Evolutionary conservation across 2,113 vertebrate genomes (phyloP), one percentile per base, ranked within the genome.

Genomic region (Columbina picui): DNA sequence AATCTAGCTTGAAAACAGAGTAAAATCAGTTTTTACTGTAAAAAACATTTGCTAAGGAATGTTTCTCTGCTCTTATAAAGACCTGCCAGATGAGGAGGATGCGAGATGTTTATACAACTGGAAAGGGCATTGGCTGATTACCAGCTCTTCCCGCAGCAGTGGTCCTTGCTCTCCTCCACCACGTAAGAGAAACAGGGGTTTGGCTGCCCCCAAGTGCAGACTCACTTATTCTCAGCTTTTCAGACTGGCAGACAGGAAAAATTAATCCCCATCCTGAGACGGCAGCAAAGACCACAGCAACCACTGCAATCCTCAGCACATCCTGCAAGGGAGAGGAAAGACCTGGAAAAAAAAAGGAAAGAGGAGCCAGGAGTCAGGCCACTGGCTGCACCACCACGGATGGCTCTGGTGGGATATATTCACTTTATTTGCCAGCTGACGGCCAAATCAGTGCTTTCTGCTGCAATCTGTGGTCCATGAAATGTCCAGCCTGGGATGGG

Each of bases 171-270:
- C 38, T 43, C 9, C 64, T 21, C 34, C 14, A 3, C 16, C 50
- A 38, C 45, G 8, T 0, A 3, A 53, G 29, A 43, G 50, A 10
- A 25, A 25, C 1, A 55, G 17, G n/a, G 30, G 7, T 34, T 32
- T 14, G 0, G 4, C 50, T 64, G 22, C 34, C 57, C 9, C 26
- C 26, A 12, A 0, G 45, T 6, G 4, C 50, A 9, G 26, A 49
- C 96, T 96, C 86, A 97, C 96, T 88, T 50, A 97, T 96, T 18
- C 95, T 30, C 6, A 95, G 95, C 50, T 95, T 97, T 17, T 95
- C 67, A 1, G 96, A 96, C 86, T 97, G 96, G 86, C 95, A 97
- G 50, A 93, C 56, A 0, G 96, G 96, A 65, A 96, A 70, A 50
- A 97, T 61, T 5, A 97, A 59, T 15, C 96, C 95, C 82, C 94